A percentile compares a stretch with the other conserved stretches of the same genome.
Evolutionary conservation across 2,888 invertebrate species (phyloP).

Genomic region (Zhuqinia jingwanae): DNA sequence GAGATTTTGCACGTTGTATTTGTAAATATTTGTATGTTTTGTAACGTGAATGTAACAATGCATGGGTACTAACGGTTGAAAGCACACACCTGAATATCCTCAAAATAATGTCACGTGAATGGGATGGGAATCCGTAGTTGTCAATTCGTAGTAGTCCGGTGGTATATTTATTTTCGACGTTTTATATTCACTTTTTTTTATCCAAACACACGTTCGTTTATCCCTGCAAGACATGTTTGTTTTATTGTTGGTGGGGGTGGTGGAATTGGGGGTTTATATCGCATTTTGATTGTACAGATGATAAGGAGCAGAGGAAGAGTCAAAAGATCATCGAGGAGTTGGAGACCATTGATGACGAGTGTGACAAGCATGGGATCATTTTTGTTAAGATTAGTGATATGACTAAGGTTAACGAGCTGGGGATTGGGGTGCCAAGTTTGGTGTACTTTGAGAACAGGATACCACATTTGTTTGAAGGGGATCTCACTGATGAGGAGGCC

Average conservation of each 20-base stretch:
- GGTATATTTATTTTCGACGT: not conserved
- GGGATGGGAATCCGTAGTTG: too few species aligned
- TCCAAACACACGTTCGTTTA: too few species aligned
- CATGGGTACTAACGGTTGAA: too few species aligned
- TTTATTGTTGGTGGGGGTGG: not conserved
- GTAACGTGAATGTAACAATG: too few species aligned
- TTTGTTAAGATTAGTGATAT: conserved; percentile 96
- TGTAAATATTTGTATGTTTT: too few species aligned
- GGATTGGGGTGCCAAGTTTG: conserved; percentile 92
- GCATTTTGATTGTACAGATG: conserved; percentile 84
- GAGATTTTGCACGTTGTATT: too few species aligned
- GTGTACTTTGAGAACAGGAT: conserved; percentile 96
- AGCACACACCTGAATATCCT: too few species aligned
- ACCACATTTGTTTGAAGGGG: conserved; percentile 93
- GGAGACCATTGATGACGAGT: conserved; percentile 81
- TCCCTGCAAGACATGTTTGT: not conserved
- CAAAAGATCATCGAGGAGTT: conserved; percentile 82
- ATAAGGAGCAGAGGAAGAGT: conserved; percentile 94
- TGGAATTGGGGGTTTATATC: conserved; percentile 77
- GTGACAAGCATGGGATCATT: conserved; percentile 87
- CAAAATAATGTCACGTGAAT: too few species aligned
- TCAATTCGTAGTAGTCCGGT: conserved; percentile 21
- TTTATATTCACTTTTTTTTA: conserved; percentile 21
- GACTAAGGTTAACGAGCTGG: conserved; percentile 94
- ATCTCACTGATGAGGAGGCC: conserved; percentile 94